Evolutionary conservation across 2,113 vertebrate genomes (phyloP).

Genomic region (Sigmodon hispidus): DNA sequence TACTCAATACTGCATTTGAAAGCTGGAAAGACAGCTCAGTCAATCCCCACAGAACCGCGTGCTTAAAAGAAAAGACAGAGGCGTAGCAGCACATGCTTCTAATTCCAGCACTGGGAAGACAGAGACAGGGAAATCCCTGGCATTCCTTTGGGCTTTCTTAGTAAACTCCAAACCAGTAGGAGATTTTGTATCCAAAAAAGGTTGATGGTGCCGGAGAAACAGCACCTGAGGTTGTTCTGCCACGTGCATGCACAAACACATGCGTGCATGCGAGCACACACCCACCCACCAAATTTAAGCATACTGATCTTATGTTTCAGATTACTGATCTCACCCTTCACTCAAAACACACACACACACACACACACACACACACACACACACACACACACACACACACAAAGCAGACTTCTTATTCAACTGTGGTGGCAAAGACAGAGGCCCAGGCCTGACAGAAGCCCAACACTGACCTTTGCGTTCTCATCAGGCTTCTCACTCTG

Average conservation of each 20-base stretch:
- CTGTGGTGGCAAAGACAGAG: not conserved
- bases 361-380: too few relatives aligned
- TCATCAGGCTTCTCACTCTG: constrained; percentile 87
- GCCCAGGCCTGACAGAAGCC: not conserved
- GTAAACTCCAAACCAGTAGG: not conserved
- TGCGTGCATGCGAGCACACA: not conserved
- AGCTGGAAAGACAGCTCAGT: not conserved
- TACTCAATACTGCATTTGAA: not conserved
- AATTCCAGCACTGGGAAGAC: not conserved
- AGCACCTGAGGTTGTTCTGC: not conserved
- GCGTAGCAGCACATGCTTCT: not conserved
- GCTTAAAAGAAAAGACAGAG: not conserved
- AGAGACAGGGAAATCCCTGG: not conserved
- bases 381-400: too few relatives aligned
- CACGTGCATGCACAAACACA: too few relatives aligned
- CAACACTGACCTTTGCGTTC: constrained; percentile 90
- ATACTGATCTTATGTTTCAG: constrained; percentile 20
- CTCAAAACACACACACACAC: not conserved
- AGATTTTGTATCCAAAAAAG: not conserved
- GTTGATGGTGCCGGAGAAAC: not conserved
- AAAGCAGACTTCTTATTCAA: not conserved
- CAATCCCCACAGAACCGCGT: not conserved
- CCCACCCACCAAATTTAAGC: not conserved
- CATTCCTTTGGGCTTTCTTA: not conserved
- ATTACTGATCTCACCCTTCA: not conserved